Evolutionary conservation across 1,140 invertebrate species (phyloP).

Genomic region (Teleopsis dalmanni): DNA sequence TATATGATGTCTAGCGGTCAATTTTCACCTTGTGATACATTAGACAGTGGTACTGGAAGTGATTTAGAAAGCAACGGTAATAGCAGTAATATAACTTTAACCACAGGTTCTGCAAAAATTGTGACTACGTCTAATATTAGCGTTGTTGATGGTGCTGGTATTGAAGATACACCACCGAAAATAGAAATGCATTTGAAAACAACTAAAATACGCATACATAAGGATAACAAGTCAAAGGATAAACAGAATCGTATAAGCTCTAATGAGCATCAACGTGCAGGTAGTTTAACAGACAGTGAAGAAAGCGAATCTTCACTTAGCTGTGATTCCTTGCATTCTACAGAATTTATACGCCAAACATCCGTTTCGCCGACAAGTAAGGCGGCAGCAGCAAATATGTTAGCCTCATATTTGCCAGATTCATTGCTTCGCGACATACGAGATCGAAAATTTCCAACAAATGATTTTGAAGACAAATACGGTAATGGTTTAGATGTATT

Average conservation of each 20-base stretch:
- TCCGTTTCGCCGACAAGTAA: constrained; percentile 9
- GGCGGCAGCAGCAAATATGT: not conserved
- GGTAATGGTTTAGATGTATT: not conserved
- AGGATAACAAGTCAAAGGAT: constrained; percentile 46
- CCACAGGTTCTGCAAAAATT: too few species aligned
- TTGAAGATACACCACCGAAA: constrained; percentile 44
- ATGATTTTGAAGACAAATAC: constrained; percentile 10
- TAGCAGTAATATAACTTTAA: too few species aligned
- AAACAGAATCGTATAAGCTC: constrained; percentile 61
- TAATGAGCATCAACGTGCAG: constrained; percentile 56
- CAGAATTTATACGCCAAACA: constrained; percentile 19
- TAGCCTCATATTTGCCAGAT: constrained; percentile 21
- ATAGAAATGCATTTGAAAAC: constrained; percentile 44
- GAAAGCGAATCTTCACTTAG: constrained; percentile 36
- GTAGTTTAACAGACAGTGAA: constrained; percentile 42
- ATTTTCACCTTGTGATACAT: constrained; percentile 66
- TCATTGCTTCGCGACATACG: constrained; percentile 34
- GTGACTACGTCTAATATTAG: too few species aligned
- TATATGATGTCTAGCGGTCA: constrained; percentile 66
- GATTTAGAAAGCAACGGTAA: constrained; percentile 54
- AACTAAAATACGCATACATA: constrained; percentile 40
- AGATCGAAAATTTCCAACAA: constrained; percentile 23
- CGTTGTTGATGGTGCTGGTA: too few species aligned
- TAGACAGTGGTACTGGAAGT: constrained; percentile 76
- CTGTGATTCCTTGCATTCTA: constrained; percentile 39